Evolutionary conservation across 2,888 invertebrate species (phyloP), one percentile per base, ranked within the genome.

Genomic region (Palloptera scutellata): DNA sequence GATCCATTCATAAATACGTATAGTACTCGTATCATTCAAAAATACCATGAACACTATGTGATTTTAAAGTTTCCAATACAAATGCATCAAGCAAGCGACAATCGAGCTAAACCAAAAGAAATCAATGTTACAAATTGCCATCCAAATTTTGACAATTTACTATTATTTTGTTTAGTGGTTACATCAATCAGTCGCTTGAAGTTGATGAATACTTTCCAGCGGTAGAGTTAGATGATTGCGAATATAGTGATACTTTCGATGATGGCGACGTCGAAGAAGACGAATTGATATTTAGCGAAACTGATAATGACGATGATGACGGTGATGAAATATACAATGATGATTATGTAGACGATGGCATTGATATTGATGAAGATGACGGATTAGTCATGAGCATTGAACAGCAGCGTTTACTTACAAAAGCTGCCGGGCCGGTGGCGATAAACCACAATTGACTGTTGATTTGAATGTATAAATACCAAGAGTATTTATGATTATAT

Each of bases 161-260:
- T 57, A 11, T 40, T 40, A 57, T 40, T 57, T 41, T 57, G 57
- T 92, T 86, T 92, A 95, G 95, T 92, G 95, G 95, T 89, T 95
- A 95, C 90, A 88, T 92, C 88, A 93, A 93, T 89, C 95, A 95
- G 88, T 93, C 94, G 88, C 89, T 92, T 89, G 92, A 92, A 88
- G 93, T 95, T 88, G 93, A 95, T 91, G 94, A 94, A 87, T 91
- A 94, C 86, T 95, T 95, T 88, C 95, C 95, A 85, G 90, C 89
- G 81, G 85, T 89, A 57, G 75, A 76, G 80, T 84, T 84, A 51
- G 80, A 79, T 68, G 78, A 79, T 53, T 77, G 74, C 69, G 80
- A 79, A 30, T 78, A 79, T 68, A 76, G 76, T 61, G 75, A 76
- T 40, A 79, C 78, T 70, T 66, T 77, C 58, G 79, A 78, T 67